A percentile compares a stretch with the other conserved stretches of the same genome.
These are phyloP conservation scores for Cetonia aurata DNA, from an alignment of 2,888 invertebrate genomes.

Conservation along the genomic window DNA sequence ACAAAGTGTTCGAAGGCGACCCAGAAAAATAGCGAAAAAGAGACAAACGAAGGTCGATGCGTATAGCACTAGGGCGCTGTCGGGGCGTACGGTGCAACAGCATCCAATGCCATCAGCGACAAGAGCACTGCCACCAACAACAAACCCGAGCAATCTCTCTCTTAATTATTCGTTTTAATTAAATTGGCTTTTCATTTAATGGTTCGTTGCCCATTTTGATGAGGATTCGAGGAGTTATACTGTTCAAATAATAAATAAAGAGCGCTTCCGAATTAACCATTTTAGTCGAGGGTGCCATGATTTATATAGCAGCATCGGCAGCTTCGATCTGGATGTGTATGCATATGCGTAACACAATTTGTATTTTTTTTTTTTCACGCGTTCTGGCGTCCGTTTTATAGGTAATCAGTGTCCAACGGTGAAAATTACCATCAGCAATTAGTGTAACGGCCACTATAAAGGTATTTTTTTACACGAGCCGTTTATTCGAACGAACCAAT, in stretches of 20 bases:
- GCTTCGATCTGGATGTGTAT: neutral
- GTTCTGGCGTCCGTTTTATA: conserved; percentile 6
- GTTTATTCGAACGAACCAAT: too few species aligned
- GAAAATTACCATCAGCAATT: conserved; percentile 38
- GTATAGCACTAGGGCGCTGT: too few species aligned
- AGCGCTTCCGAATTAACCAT: conserved; percentile 25
- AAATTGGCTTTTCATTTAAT: conserved; percentile 64
- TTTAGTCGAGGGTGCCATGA: conserved; percentile 24
- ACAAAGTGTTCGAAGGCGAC: too few species aligned
- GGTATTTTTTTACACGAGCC: too few species aligned
- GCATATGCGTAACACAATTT: conserved; percentile 9
- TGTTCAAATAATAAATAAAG: conserved; percentile 46
- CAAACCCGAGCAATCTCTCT: conserved; percentile 44
- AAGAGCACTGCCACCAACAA: neutral
- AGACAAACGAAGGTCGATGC: too few species aligned
- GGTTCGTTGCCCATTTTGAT: conserved; percentile 56
- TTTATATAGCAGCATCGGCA: conserved; percentile 29
- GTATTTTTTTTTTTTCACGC: conserved; percentile 2
- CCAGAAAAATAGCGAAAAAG: too few species aligned
- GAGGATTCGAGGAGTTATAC: conserved; percentile 51
- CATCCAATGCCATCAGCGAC: too few species aligned
- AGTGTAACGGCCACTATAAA: neutral
- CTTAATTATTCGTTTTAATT: conserved; percentile 64
- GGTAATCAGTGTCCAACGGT: conserved; percentile 23
- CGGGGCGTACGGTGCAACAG: too few species aligned